These are phyloP conservation scores for Oceanites oceanicus DNA, from an alignment of 2,113 vertebrate genomes.

Conservation along the genomic window DNA sequence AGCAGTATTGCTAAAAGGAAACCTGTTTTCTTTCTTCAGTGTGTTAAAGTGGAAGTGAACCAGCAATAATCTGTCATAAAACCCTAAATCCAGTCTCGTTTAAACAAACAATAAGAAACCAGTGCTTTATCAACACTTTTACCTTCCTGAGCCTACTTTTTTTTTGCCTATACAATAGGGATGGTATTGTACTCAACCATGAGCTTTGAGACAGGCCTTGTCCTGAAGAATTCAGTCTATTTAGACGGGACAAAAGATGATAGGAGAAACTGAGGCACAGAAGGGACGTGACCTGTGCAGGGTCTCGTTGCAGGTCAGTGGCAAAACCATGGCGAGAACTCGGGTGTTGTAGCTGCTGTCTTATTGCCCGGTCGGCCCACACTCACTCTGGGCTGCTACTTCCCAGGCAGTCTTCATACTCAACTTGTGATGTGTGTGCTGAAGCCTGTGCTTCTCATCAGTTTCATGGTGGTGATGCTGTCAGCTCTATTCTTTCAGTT, in stretches of 20 bases:
- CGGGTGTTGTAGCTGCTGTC: not conserved
- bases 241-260: not conserved
- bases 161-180: not conserved
- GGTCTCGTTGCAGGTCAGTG: not conserved
- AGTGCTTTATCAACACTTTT: not conserved
- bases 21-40: not conserved
- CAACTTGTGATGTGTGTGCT: not conserved
- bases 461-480: not conserved
- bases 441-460: not conserved
- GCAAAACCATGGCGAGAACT: not conserved
- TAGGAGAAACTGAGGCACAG: not conserved
- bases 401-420: not conserved
- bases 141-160: not conserved
- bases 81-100: not conserved
- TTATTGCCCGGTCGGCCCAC: not conserved
- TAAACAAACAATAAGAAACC: not conserved
- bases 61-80: not conserved
- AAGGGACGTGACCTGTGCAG: not conserved
- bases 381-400: not conserved
- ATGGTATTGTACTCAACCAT: not conserved
- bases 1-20: not conserved
- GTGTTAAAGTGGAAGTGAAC: not conserved
- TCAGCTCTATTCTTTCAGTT: not conserved
- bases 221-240: not conserved
- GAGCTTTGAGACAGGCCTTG: not conserved